phyloP scores from a whole-genome alignment of 2,888 invertebrate species.

The Volucella bombylans region DNA sequence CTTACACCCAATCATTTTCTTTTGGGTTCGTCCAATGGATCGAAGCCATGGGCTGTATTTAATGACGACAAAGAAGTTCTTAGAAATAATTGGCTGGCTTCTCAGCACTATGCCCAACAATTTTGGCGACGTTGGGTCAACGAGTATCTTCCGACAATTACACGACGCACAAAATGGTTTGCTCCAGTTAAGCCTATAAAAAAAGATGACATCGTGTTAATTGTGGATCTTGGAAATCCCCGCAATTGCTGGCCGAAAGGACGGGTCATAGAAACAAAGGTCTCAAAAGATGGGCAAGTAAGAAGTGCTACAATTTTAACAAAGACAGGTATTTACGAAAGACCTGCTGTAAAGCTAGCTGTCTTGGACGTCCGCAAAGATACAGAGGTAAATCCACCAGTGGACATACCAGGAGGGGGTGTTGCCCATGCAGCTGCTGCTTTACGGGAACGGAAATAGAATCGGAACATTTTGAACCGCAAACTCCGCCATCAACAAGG shows the following conservation, averaged over 20 bases:
- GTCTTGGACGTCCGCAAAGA: conserved; percentile 30
- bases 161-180: conserved; percentile 66
- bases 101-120: conserved; percentile 45
- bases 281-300: conserved; percentile 36
- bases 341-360: conserved; percentile 52
- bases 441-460: too few species aligned
- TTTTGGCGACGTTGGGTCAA: conserved; percentile 61
- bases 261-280: conserved; percentile 9
- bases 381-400: too few species aligned
- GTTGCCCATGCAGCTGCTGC: too few species aligned
- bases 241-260: conserved; percentile 62
- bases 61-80: conserved; percentile 12
- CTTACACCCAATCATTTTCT: conserved; percentile 63
- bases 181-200: conserved; percentile 43
- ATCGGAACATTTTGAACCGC: too few species aligned
- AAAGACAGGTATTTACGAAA: conserved; percentile 28
- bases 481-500: too few species aligned
- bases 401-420: too few species aligned
- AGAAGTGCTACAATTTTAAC: conserved; percentile 47
- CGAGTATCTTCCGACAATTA: conserved; percentile 61
- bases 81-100: conserved; percentile 41
- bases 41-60: too few species aligned
- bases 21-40: conserved; percentile 36
- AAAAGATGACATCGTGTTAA: conserved; percentile 56
- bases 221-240: conserved; percentile 49